A percentile compares a stretch with the other conserved stretches of the same genome.
Conservation (phyloP, 1,140 invertebrate genomes). For the Plodia interpunctella region DNA sequence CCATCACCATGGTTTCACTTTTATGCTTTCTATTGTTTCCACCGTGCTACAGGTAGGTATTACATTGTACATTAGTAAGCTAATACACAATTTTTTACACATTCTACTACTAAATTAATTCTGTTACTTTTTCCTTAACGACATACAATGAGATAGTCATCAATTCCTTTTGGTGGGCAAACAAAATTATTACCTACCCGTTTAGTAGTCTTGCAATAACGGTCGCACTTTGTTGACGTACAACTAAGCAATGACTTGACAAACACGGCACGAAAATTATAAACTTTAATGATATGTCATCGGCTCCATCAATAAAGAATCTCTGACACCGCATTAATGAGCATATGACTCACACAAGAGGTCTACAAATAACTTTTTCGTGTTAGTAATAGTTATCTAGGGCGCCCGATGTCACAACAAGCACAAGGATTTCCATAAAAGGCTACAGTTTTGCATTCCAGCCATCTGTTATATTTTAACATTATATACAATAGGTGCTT, state of each 20-base stretch:
- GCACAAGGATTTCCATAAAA: conserved; percentile 22
- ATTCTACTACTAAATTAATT: too few species aligned
- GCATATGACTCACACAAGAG: conserved; percentile 30
- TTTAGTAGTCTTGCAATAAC: too few species aligned
- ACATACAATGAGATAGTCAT: too few species aligned
- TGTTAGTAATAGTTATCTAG: conserved; percentile 33
- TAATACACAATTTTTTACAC: too few species aligned
- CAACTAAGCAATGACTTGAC: not conserved
- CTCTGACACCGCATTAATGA: conserved; percentile 16
- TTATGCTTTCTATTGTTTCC: too few species aligned
- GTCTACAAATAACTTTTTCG: conserved; percentile 29
- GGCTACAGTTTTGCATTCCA: conserved; percentile 9
- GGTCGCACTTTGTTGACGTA: too few species aligned
- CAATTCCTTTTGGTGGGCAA: too few species aligned
- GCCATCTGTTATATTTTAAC: conserved; percentile 6
- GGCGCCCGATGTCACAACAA: conserved; percentile 30
- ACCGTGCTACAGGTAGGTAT: not conserved
- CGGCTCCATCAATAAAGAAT: conserved; percentile 26
- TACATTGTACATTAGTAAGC: too few species aligned
- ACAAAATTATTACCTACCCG: too few species aligned
- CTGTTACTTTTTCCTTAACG: too few species aligned
- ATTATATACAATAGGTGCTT: not conserved
- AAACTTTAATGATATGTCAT: not conserved
- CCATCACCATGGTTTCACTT: too few species aligned
- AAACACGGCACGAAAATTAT: too few species aligned